Percentiles rank a stretch among this genome's conserved stretches.
Evolutionary conservation across 2,113 vertebrate genomes (phyloP).

Genomic region (Lophius piscatorius): DNA sequence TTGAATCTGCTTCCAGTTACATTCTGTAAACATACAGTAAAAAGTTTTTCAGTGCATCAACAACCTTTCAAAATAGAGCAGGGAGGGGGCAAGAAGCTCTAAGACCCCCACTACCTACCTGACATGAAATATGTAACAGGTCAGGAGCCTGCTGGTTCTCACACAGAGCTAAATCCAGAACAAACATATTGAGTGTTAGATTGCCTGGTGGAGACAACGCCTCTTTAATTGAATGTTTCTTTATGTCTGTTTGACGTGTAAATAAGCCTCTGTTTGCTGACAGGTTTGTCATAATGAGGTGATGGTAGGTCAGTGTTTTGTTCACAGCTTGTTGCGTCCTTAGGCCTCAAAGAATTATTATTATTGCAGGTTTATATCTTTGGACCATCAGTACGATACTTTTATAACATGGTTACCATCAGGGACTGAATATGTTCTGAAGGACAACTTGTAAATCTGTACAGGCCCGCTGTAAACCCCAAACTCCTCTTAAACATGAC

Average conservation of each 20-base stretch:
- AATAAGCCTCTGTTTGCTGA: no score
- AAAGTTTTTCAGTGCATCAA: no score
- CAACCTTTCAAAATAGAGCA: no score
- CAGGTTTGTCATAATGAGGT: background rate
- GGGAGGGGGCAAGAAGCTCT: no score
- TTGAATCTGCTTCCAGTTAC: no score
- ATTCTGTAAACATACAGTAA: no score
- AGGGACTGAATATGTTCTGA: no score
- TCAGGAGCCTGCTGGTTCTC: background rate
- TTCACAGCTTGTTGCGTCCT: background rate
- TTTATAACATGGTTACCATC: no score
- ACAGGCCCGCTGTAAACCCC: background rate
- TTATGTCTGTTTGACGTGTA: background rate
- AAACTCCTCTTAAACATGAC: background rate
- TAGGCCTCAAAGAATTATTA: background rate
- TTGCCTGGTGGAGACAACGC: no score
- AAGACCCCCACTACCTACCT: no score
- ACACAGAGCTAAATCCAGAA: background rate
- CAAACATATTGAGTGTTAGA: no score
- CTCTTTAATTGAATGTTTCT: background rate
- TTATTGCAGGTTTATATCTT: background rate
- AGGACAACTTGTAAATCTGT: conserved; percentile 1
- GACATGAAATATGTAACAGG: background rate
- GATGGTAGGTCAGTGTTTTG: background rate
- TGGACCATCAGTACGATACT: no score